phyloP scores from a whole-genome alignment of 1,140 invertebrate genomes.

The Pseudachorutes palmiensis region DNA sequence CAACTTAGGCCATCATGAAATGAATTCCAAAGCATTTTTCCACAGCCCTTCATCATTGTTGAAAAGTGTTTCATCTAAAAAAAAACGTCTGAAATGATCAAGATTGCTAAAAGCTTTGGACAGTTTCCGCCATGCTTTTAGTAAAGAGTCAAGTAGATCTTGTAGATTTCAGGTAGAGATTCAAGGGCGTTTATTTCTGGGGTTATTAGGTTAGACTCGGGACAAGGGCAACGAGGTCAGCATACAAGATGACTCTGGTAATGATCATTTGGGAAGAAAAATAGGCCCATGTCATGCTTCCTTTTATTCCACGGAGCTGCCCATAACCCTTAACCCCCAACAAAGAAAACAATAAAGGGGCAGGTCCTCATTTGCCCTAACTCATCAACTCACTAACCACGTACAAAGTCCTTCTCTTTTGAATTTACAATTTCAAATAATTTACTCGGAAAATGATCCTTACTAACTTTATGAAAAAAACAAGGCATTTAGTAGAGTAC shows the following conservation, averaged over 20 bases:
- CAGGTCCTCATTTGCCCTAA: constrained; percentile 22
- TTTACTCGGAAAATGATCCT: too few relatives aligned
- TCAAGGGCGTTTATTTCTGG: too few relatives aligned
- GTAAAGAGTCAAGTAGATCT: background rate
- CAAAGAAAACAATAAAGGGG: constrained; percentile 32
- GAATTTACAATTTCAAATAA: constrained; percentile 18
- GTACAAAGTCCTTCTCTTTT: constrained; percentile 11
- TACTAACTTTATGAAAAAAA: too few relatives aligned
- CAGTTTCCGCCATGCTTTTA: background rate
- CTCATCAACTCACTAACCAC: constrained; percentile 31
- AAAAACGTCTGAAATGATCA: background rate
- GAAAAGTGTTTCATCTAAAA: background rate
- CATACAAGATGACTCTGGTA: constrained; percentile 1
- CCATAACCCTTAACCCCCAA: constrained; percentile 29
- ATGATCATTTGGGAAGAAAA: background rate
- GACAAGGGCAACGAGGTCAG: background rate
- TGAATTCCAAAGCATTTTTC: background rate
- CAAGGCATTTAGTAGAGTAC: too few relatives aligned
- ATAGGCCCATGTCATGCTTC: background rate
- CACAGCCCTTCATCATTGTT: background rate
- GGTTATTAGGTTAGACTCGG: too few relatives aligned
- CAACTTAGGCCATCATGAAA: background rate
- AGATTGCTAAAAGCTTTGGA: background rate
- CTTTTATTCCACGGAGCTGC: constrained; percentile 16
- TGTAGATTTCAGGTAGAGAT: too few relatives aligned